Conservation (phyloP, 2,888 invertebrate genomes). For the Cryptophagus acutangulus region DNA sequence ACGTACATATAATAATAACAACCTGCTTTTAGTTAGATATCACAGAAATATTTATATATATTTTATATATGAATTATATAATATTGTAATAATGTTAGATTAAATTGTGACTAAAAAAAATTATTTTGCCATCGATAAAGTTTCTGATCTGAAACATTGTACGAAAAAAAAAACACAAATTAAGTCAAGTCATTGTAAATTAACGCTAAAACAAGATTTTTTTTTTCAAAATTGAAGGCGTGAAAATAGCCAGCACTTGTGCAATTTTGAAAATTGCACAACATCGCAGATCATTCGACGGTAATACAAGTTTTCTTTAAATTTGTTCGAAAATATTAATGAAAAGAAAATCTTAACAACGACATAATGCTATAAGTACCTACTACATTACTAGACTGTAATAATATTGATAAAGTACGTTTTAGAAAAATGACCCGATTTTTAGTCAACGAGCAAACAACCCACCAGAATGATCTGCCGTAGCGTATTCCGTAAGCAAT, state of each 20-base stretch:
- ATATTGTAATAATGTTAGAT: slow-evolving; percentile 23
- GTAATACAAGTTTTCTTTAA: not conserved
- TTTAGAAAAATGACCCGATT: too few species aligned
- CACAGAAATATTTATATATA: slow-evolving; percentile 42
- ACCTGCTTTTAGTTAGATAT: slow-evolving; percentile 38
- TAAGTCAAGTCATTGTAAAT: too few species aligned
- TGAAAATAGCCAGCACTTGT: too few species aligned
- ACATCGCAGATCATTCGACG: slow-evolving; percentile 1
- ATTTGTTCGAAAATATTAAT: not conserved
- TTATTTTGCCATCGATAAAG: too few species aligned
- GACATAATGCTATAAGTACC: not conserved
- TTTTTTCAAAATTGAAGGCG: too few species aligned
- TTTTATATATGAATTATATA: too few species aligned
- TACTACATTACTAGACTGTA: not conserved
- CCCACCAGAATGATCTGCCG: slow-evolving; percentile 94
- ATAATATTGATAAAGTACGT: too few species aligned
- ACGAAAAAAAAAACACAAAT: too few species aligned
- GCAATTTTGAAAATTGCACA: too few species aligned
- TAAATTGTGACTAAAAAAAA: slow-evolving; percentile 11
- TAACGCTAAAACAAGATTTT: too few species aligned
- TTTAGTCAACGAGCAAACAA: slow-evolving; percentile 72
- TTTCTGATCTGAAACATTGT: too few species aligned
- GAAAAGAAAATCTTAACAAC: slow-evolving; percentile 1
- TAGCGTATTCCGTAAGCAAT: slow-evolving; percentile 75
- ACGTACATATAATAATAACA: slow-evolving; percentile 15